phyloP scores from a whole-genome alignment of 2,888 invertebrate genomes.

The Apodemia zela region DNA sequence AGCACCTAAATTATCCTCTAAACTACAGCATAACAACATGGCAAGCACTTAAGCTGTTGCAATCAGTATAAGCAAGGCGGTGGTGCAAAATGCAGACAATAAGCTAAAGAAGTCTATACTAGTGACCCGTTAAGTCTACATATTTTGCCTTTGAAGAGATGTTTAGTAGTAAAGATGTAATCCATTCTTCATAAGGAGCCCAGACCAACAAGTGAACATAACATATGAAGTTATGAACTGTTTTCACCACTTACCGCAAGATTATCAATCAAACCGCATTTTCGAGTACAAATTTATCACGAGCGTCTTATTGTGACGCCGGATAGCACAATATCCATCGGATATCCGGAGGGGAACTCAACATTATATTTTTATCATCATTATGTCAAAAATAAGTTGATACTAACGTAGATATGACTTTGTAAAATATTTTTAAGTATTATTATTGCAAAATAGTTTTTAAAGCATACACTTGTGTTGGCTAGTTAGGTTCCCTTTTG shows the following conservation, averaged over 20 bases:
- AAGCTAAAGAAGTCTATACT: not conserved
- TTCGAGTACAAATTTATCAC: slow-evolving; percentile 74
- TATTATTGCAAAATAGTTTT: no score
- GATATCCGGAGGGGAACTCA: slow-evolving; percentile 75
- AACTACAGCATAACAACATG: no score
- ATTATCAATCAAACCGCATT: slow-evolving; percentile 75
- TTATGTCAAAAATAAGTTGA: slow-evolving; percentile 62
- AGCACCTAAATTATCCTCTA: no score
- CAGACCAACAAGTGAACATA: not conserved
- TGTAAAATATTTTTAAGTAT: not conserved
- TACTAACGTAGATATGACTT: slow-evolving; percentile 39
- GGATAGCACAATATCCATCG: slow-evolving; percentile 77
- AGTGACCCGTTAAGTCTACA: not conserved
- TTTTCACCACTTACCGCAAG: slow-evolving; percentile 35
- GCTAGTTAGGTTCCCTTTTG: no score
- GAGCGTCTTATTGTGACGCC: slow-evolving; percentile 67
- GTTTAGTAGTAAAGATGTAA: not conserved
- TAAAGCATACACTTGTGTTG: no score
- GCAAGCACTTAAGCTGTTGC: no score
- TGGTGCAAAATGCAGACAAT: no score
- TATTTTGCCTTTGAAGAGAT: not conserved
- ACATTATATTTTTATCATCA: slow-evolving; percentile 80
- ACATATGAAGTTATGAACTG: slow-evolving; percentile 19
- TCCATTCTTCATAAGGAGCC: not conserved
- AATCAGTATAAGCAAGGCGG: no score